A percentile compares a stretch with the other conserved stretches of the same genome.
Conservation (phyloP, 1,140 invertebrate genomes). For the Drosophila willistoni region DNA sequence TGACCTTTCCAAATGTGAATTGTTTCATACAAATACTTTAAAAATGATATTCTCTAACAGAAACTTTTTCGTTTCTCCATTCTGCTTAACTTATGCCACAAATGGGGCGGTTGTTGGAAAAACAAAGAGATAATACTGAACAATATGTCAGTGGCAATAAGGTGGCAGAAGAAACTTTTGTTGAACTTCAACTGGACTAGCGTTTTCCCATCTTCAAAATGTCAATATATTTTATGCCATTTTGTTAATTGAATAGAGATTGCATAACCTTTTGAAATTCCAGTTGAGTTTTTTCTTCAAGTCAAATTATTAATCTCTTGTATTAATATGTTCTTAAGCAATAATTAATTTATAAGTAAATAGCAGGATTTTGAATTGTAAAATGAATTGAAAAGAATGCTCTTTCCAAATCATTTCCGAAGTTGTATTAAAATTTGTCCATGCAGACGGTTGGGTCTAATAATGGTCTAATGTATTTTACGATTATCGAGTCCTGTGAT, state of each 20-base stretch:
- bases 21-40: conserved; percentile 12
- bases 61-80: not conserved
- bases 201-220: not conserved
- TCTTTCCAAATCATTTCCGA: too few species aligned
- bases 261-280: too few species aligned
- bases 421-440: too few species aligned
- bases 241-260: not conserved
- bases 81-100: conserved; percentile 1
- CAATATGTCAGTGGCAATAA: not conserved
- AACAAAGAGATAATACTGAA: not conserved
- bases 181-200: not conserved
- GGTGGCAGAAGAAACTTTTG: not conserved
- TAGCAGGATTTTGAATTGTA: too few species aligned
- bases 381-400: too few species aligned
- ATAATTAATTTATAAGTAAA: too few species aligned
- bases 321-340: too few species aligned
- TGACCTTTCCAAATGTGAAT: conserved; percentile 12
- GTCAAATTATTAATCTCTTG: too few species aligned
- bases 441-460: too few species aligned
- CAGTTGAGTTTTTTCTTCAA: too few species aligned
- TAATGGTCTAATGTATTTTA: too few species aligned
- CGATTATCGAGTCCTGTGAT: too few species aligned
- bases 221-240: not conserved
- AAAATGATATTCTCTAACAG: not conserved
- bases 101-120: not conserved